These are phyloP conservation scores for Hucho hucho DNA, from an alignment of 2,113 vertebrate genomes.

Conservation along the genomic window DNA sequence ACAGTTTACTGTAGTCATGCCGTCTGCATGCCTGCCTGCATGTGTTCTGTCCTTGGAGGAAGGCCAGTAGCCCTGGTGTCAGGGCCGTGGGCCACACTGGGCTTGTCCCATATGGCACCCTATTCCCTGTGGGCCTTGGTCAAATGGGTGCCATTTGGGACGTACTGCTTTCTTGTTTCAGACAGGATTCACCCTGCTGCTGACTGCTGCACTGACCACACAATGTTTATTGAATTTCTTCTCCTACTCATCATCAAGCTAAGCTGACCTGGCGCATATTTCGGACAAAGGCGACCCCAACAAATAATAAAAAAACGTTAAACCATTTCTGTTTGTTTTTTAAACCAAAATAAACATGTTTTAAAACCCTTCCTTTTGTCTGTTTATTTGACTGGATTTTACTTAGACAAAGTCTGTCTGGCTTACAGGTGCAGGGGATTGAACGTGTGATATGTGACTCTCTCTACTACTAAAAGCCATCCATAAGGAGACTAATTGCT, in stretches of 20 bases:
- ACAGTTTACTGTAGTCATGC: constrained; percentile 51
- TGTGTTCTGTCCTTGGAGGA: constrained; percentile 39
- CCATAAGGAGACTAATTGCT: constrained; percentile 51
- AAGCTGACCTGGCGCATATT: constrained; percentile 14
- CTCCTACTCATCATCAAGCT: background rate
- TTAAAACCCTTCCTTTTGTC: too few relatives aligned
- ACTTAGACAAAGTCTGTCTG: background rate
- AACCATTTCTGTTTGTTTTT: background rate
- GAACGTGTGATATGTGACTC: background rate
- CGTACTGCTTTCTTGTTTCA: constrained; percentile 1
- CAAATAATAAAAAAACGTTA: too few relatives aligned
- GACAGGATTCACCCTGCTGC: constrained; percentile 16
- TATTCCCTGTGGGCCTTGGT: too few relatives aligned
- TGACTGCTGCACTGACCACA: constrained; percentile 1
- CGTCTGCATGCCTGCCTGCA: constrained; percentile 14
- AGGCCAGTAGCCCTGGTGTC: constrained; percentile 39
- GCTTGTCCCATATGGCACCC: too few relatives aligned
- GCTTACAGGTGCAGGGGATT: constrained; percentile 21
- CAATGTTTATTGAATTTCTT: constrained; percentile 50
- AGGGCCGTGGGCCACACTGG: constrained; percentile 3
- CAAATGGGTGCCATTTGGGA: too few relatives aligned
- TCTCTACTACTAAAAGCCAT: constrained; percentile 20
- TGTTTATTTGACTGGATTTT: too few relatives aligned
- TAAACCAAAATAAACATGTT: background rate
- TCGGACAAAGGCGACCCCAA: background rate